Base-by-base conservation (phyloP, 2,113 vertebrate genomes). In the Pteronura brasiliensis region DNA sequence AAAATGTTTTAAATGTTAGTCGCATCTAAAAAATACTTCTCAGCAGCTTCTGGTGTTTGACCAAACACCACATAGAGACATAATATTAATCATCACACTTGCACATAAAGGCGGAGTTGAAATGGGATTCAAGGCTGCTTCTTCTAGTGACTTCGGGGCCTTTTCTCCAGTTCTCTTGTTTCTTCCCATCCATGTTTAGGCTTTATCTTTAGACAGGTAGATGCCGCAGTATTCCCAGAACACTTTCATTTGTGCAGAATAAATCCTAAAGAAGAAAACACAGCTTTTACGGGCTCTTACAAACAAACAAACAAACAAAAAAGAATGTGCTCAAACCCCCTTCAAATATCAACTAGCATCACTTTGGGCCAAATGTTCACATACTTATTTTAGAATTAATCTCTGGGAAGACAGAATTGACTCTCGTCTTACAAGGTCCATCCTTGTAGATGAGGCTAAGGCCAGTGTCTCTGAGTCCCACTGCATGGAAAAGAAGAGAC, bases 361-460 rank as follows among this genome's bases (percentile, higher is more conserved):
- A n/a, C 10, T 11, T 25, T 52, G 29, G 9, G 23, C 34, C 57
- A 61, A 47, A 42, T 36, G 18, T 52, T 55, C 34, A 88, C 14
- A 89, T 3, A 42, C 6, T 23, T 2, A 34, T 59, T 17, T 76
- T 39, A 76, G 77, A 79, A 25, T 39, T 31, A 42, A 69, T 67
- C 67, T 90, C 12, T 69, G 25, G 14, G 25, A 49, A 57, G n/a
- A 77, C 9, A 61, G 23, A 31, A 55, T 34, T 69, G 23, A 7
- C 65, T 18, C 2, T 25, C 31, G 3, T 6, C 29, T 42, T 15
- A 9, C 49, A 12, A 69, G 11, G 4, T 55, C 31, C 34, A 15
- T 55, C 25, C 3, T 12, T 27, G 0, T 12, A 21, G 12, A 44
- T 34, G 49, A 55, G 3, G 2, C 49, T 4, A 21, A 5, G 36